These are phyloP conservation scores for Tadarida brasiliensis DNA, from an alignment of 2,797 vertebrate genomes.

Conservation along the genomic window DNA sequence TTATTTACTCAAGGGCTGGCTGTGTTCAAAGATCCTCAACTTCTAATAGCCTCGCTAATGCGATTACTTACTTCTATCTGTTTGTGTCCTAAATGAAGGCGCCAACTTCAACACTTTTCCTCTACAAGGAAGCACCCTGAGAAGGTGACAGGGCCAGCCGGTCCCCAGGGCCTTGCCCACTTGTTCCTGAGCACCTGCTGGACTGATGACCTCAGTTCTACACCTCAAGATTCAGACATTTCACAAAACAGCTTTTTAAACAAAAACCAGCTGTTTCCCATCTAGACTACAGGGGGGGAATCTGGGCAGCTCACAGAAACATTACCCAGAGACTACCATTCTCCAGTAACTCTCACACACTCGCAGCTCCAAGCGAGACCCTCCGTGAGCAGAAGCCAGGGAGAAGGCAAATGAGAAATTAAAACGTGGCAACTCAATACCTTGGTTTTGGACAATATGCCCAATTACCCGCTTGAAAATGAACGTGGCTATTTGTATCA, in stretches of 20 bases:
- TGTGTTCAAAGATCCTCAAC: conserved; percentile 61
- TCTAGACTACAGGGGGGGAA: conserved; percentile 81
- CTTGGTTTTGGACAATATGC: conserved; percentile 49
- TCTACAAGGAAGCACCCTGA: conserved; percentile 57
- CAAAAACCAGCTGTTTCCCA: conserved; percentile 91
- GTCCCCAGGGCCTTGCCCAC: conserved; percentile 77
- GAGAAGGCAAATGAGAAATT: conserved; percentile 63
- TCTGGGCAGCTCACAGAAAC: conserved; percentile 83
- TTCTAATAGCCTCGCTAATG: conserved; percentile 60
- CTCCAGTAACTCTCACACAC: conserved; percentile 86
- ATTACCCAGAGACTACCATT: conserved; percentile 86
- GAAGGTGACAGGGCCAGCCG: conserved; percentile 34
- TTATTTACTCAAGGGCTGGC: conserved; percentile 65
- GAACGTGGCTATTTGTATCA: conserved; percentile 78
- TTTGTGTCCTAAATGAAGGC: neutral
- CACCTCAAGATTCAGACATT: conserved; percentile 88
- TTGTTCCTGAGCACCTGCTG: conserved; percentile 89
- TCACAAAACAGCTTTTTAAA: conserved; percentile 90
- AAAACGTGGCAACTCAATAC: conserved; percentile 72
- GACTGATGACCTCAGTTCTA: conserved; percentile 89
- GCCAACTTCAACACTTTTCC: neutral
- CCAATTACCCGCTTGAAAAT: conserved; percentile 75
- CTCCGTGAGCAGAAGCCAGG: conserved; percentile 57
- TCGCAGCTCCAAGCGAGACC: conserved; percentile 71
- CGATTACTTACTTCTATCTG: conserved; percentile 45